Evolutionary conservation across 2,797 vertebrate genomes (phyloP).

Genomic region (Mallotus villosus): DNA sequence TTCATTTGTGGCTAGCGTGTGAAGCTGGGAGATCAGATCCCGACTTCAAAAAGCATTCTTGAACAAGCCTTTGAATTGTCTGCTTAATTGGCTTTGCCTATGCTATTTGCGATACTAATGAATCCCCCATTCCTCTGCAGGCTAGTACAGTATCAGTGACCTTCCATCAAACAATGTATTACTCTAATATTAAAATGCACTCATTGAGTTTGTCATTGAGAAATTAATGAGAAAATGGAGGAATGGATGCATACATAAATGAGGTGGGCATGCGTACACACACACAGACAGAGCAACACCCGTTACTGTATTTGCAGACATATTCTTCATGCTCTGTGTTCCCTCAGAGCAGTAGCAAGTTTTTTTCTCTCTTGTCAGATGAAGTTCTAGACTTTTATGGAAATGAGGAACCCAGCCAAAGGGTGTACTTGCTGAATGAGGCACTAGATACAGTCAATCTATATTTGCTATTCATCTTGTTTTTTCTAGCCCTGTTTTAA

Average conservation of each 20-base stretch:
- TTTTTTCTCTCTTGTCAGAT: slow-evolving; percentile 67
- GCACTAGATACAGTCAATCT: slow-evolving; percentile 72
- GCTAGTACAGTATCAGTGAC: not conserved
- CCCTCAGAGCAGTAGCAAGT: slow-evolving; percentile 59
- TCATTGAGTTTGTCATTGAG: slow-evolving; percentile 19
- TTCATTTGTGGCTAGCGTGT: slow-evolving; percentile 35
- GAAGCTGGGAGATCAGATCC: slow-evolving; percentile 30
- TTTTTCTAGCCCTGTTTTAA: slow-evolving; percentile 61
- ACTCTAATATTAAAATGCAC: slow-evolving; percentile 32
- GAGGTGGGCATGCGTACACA: not conserved
- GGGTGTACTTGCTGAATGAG: slow-evolving; percentile 72
- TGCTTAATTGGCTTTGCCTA: slow-evolving; percentile 43
- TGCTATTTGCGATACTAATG: not conserved
- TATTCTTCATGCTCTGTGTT: slow-evolving; percentile 61
- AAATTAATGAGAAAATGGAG: slow-evolving; percentile 50
- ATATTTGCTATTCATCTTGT: slow-evolving; percentile 74
- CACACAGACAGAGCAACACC: not conserved
- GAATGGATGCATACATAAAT: slow-evolving; percentile 30
- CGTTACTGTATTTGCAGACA: slow-evolving; percentile 48
- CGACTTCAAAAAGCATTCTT: slow-evolving; percentile 16
- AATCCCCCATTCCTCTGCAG: slow-evolving; percentile 3
- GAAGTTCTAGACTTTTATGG: slow-evolving; percentile 76
- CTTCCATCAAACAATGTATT: slow-evolving; percentile 1
- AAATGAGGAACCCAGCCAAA: slow-evolving; percentile 73
- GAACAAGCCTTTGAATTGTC: slow-evolving; percentile 13